A percentile compares a stretch with the other conserved stretches of the same genome.
Evolutionary conservation across 2,888 invertebrate genomes (phyloP).

Genomic region (Beris chalybata): DNA sequence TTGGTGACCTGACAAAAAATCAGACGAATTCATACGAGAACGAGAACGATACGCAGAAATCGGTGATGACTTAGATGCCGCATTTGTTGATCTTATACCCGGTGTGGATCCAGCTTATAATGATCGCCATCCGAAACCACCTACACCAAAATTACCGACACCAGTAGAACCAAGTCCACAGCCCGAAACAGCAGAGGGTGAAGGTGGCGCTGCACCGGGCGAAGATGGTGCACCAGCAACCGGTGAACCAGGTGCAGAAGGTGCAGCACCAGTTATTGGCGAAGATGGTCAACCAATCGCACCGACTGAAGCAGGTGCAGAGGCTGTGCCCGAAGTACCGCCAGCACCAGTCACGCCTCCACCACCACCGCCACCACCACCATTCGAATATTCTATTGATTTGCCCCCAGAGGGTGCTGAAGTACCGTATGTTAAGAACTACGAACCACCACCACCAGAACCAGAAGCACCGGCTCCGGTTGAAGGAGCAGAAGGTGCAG

Average conservation of each 20-base stretch:
- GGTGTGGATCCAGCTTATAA: slow-evolving; percentile 60
- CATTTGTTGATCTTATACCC: slow-evolving; percentile 81
- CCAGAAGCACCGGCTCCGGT: slow-evolving; percentile 46
- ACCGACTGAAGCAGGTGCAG: slow-evolving; percentile 47
- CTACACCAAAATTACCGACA: slow-evolving; percentile 53
- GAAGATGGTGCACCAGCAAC: slow-evolving; percentile 27
- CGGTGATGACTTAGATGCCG: slow-evolving; percentile 90
- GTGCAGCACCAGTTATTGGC: slow-evolving; percentile 39
- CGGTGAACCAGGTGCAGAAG: slow-evolving; percentile 47
- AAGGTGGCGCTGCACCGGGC: slow-evolving; percentile 37
- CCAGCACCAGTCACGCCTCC: slow-evolving; percentile 49
- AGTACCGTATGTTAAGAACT: slow-evolving; percentile 56
- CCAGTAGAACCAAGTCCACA: slow-evolving; percentile 52
- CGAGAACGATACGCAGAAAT: slow-evolving; percentile 92
- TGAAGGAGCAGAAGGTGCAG: slow-evolving; percentile 43
- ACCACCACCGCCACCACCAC: slow-evolving; percentile 56
- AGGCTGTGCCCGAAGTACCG: slow-evolving; percentile 47
- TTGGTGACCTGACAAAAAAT: neutral
- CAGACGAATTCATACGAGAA: slow-evolving; percentile 82
- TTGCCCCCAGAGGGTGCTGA: slow-evolving; percentile 57
- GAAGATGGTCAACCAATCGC: slow-evolving; percentile 20
- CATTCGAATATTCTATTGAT: slow-evolving; percentile 56
- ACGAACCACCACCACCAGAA: slow-evolving; percentile 54
- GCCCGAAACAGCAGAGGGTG: slow-evolving; percentile 41
- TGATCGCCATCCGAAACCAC: slow-evolving; percentile 55